Conservation (phyloP, 2,113 vertebrate genomes). For the Petroica traversi region DNA sequence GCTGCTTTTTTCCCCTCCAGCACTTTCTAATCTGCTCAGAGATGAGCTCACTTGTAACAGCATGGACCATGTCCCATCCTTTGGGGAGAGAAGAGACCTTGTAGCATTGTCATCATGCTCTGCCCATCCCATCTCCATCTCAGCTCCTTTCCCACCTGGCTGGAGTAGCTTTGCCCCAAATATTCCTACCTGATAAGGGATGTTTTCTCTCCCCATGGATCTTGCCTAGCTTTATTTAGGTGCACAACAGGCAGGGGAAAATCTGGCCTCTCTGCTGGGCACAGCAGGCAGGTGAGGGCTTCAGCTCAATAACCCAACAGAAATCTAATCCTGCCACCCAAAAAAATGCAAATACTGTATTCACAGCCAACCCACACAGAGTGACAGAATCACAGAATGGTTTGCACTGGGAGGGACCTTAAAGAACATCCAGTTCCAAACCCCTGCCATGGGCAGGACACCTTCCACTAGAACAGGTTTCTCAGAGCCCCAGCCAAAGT, state of each 20-base stretch:
- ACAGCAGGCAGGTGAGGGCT: background rate
- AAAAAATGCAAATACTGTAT: background rate
- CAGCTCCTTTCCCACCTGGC: background rate
- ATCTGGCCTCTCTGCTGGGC: background rate
- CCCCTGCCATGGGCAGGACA: background rate
- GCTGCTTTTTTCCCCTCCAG: background rate
- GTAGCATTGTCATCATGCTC: background rate
- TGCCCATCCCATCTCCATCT: background rate
- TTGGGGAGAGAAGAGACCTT: background rate
- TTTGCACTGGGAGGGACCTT: background rate
- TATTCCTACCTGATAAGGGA: background rate
- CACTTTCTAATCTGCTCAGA: background rate
- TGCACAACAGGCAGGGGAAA: background rate
- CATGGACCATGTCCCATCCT: background rate
- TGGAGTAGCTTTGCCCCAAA: accelerated
- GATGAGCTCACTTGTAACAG: background rate
- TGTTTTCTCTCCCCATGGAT: background rate
- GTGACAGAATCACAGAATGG: background rate
- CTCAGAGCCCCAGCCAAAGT: background rate
- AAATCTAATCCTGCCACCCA: background rate
- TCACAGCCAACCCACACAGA: background rate
- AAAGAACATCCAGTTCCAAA: background rate
- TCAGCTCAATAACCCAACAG: background rate
- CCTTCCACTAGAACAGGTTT: background rate
- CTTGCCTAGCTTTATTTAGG: background rate